Base-by-base conservation (phyloP, 2,888 invertebrate genomes). In the Drosophila meridionalis region DNA sequence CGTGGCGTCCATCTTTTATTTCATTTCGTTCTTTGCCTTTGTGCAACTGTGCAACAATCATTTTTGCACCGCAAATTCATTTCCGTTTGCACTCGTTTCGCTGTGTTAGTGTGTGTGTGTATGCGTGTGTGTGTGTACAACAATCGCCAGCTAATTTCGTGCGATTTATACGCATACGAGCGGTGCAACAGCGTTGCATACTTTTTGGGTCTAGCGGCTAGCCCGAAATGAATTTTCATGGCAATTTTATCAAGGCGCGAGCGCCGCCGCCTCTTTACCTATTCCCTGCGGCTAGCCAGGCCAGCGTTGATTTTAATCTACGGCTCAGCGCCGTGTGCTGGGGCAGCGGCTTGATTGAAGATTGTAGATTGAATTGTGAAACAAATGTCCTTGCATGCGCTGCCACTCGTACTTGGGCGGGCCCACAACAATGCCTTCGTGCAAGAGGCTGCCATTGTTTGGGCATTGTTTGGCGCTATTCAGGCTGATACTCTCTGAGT, bases 1-100 rank as follows among this genome's bases (percentile, higher is more conserved):
- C 40, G 50, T 43, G 47, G 64, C 67, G 68, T 66, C 56, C 83
- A 75, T 83, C 83, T 83, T 76, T 80, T 66, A 70, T 78, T 72
- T 68, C 60, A 64, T 71, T 71, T 32, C 64, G 47, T 38, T 56
- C 71, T 53, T 65, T 55, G 82, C 75, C 84, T 82, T 89, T 89
- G 85, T 85, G 76, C 73, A 85, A 89, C 87, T 89, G 85, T 85
- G 76, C 73, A 85, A 89, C 87, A 89, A 84, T 82, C 89, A 87
- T 80, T 82, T 82, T 84, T 80, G 73, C 87, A 76, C 85, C 87
- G 75, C 84, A 82, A 85, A 87, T 85, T 89, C 85, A 85, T 85
- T 85, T 85, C 87, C 89, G 87, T 62, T 79, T 73, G 77, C 45
- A 58, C 73, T 73, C 59, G 57, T 69, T 86, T 71, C 65, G 28